Evolutionary conservation across 64 coral and sea anemone species (phyloP), one percentile per base, ranked within the genome.

Genomic region (Montipora sp.): DNA sequence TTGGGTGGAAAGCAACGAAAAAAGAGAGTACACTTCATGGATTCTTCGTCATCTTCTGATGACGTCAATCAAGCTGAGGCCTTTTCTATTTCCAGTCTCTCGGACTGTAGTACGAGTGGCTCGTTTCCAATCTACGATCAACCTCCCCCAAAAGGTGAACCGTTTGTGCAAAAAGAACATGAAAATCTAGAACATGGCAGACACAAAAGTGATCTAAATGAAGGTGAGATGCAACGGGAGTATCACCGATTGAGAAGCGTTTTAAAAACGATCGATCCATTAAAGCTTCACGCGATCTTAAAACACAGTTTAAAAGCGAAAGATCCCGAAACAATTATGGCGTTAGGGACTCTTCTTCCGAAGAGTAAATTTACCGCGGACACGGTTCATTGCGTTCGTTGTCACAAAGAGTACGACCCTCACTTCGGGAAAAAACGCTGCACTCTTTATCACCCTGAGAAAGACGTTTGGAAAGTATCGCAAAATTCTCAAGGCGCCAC

Each of bases 341-440:
- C 92, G 19, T 70, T 98, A 8, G 84, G 92, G 11, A 88, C 83
- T 18, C 85, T 98, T 59, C 73, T 98, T 19, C 95, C 95, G 2
- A 94, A 92, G 78, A 89, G 88, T 74, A 94, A 80, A 19, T 98
- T 90, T 51, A 91, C 92, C 49, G 89, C 88, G 73, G 95, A 94
- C 89, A 94, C 95, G 13, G 90, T 94, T 51, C 95, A 98, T 49
- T 98, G 95, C 51, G 95, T 98, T 84, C 92, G 95, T 8, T 98
- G 95, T 85, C 95, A 98, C 92, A 90, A 94, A 44, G 95, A 98
- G 51, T 98, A 98, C 24, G 89, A 92, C 47, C 95, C 92, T 18
- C 57, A 50, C 7, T 94, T 75, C 58, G 89, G 92, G 66, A 94
- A 71, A 12, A 94, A 44, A 75, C 46, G 55, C n/a, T 98, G 95